Conservation (phyloP, 2,888 invertebrate species). For the Drosophila nr. fundita region DNA sequence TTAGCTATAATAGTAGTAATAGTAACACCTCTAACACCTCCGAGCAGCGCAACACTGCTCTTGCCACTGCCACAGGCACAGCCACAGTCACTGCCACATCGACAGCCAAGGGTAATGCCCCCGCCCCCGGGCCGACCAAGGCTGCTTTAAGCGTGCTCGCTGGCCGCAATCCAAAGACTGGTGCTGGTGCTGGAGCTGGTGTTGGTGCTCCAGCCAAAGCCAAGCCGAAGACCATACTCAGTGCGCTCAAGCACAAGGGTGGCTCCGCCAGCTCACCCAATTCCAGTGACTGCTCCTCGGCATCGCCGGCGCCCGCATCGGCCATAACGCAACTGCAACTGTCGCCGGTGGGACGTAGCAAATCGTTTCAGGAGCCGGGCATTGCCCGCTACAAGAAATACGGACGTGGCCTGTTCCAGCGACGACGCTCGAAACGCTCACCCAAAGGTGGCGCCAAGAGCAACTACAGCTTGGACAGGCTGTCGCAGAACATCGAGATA, state of each 20-base stretch:
- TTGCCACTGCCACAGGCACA: slow-evolving; percentile 42
- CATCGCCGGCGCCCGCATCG: slow-evolving; percentile 70
- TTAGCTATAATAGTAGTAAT: slow-evolving; percentile 85
- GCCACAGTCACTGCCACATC: slow-evolving; percentile 1
- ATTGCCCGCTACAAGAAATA: slow-evolving; percentile 80
- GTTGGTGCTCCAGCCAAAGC: slow-evolving; percentile 72
- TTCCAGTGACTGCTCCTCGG: slow-evolving; percentile 82
- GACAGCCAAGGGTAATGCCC: slow-evolving; percentile 9
- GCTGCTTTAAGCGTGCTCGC: slow-evolving; percentile 56
- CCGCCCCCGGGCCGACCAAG: slow-evolving; percentile 23
- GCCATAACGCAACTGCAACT: slow-evolving; percentile 50
- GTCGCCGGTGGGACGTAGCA: slow-evolving; percentile 83
- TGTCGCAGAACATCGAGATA: slow-evolving; percentile 84
- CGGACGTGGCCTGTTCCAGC: slow-evolving; percentile 81
- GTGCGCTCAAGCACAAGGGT: slow-evolving; percentile 69
- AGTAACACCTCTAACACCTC: slow-evolving; percentile 83
- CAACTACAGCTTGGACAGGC: slow-evolving; percentile 82
- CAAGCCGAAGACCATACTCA: slow-evolving; percentile 69
- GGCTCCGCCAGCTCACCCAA: slow-evolving; percentile 81
- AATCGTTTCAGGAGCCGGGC: slow-evolving; percentile 85
- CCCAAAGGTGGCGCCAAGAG: slow-evolving; percentile 72
- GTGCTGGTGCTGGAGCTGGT: slow-evolving; percentile 74
- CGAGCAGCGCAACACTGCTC: slow-evolving; percentile 64
- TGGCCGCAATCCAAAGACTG: slow-evolving; percentile 78
- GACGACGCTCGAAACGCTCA: slow-evolving; percentile 82